phyloP scores from a whole-genome alignment of 2,113 vertebrate genomes.

The Callaeas wilsoni region DNA sequence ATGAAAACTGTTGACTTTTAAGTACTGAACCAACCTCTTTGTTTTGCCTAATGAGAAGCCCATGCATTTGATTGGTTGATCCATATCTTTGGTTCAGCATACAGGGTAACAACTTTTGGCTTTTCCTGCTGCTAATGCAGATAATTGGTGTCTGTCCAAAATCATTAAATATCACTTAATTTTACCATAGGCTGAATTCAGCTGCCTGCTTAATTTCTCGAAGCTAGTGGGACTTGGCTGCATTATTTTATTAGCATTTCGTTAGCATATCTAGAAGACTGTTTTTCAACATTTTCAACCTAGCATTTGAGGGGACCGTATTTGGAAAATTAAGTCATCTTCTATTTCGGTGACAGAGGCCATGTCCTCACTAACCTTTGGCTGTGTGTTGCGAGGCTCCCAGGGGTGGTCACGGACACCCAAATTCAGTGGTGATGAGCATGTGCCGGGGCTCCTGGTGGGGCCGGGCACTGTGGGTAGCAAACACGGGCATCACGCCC shows the following conservation, averaged over 20 bases:
- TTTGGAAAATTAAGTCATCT: background rate
- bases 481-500: rapidly evolving
- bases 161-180: background rate
- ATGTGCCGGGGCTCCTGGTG: rapidly evolving
- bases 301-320: background rate
- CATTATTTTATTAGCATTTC: background rate
- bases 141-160: background rate
- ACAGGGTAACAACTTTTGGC: background rate
- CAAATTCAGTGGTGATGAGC: rapidly evolving
- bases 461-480: rapidly evolving
- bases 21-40: background rate
- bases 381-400: rapidly evolving
- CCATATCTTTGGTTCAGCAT: background rate
- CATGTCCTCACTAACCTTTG: background rate
- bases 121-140: background rate
- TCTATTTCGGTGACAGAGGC: background rate
- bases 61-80: background rate
- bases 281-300: background rate
- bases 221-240: background rate
- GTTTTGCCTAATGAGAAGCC: background rate
- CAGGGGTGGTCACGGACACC: rapidly evolving
- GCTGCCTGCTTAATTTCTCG: background rate
- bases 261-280: background rate
- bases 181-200: background rate
- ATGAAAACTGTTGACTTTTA: background rate